Evolutionary conservation across 1,140 invertebrate genomes (phyloP), one percentile per base, ranked within the genome.

Genomic region (Aphelenchoides fujianensis): DNA sequence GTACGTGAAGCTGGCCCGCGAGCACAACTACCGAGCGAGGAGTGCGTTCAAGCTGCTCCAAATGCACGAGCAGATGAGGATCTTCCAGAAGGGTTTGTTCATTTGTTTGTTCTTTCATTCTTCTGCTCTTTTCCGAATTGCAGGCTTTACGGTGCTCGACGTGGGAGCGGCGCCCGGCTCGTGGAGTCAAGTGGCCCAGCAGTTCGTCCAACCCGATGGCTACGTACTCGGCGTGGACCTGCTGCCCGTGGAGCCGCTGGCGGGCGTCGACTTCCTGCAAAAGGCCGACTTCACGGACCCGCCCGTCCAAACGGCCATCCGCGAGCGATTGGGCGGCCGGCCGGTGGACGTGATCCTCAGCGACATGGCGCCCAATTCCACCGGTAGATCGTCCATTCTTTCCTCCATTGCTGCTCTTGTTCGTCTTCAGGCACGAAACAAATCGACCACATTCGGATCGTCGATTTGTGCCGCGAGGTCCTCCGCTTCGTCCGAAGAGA

Each of bases 31-130:
- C 74, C 73, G 94, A 80, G 97, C 95, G 85, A 88, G 96, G 66
- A 97, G 94, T 89, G 95, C 95, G 0, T 98, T 94, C 82, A 98
- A 98, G 86, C 85, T 98, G n/a, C 68, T 97, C 16, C 93, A 98
- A 89, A 95, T 98, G 27, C 89, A 98, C 85, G 90, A 95, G 12
- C 91, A 89, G 82, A 89, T 88, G 73, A 89, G 90, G 32, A 88
- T 98, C 62, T 83, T 98, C 0, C 85, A 86, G 59, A 91, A 61
- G 31, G 74, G 75, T 78, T 68, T 37, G 19, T 16, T 23, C 55
- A 12, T n/a, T 73, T 9, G n/a, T 9, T 71, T 74, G 71, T 30
- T 73, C 9, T 53, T 76, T n/a, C 32, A 3, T 71, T 2, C 74
- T 67, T 35, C 30, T n/a, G n/a, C n/a, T n/a, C n/a, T n/a, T n/a